Evolutionary conservation across 64 coral and sea anemone species (phyloP).

Genomic region (Porites lutea): DNA sequence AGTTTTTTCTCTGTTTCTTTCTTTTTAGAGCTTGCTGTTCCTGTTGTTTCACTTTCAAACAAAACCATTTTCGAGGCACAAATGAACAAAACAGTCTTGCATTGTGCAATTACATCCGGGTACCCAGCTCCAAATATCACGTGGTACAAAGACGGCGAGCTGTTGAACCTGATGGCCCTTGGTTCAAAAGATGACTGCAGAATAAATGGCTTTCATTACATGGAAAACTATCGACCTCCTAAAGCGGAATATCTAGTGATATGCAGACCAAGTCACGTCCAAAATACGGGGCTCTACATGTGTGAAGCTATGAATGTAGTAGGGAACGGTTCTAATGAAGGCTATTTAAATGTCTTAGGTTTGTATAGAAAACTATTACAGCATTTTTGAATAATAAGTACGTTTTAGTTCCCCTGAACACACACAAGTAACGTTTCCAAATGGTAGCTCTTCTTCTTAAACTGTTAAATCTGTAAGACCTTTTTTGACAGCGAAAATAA

Average conservation of each 20-base stretch:
- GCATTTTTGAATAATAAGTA: neutral
- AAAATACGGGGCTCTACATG: conserved; percentile 56
- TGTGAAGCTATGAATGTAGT: conserved; percentile 52
- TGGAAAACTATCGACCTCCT: neutral
- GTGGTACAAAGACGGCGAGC: conserved; percentile 62
- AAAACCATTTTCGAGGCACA: conserved; percentile 40
- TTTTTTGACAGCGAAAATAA: too few relatives aligned
- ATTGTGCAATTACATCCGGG: conserved; percentile 47
- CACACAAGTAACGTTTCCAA: too few relatives aligned
- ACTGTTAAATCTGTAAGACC: too few relatives aligned
- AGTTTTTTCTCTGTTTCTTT: neutral
- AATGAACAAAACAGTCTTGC: conserved; percentile 1
- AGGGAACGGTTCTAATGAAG: neutral
- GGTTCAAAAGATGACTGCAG: conserved; percentile 50
- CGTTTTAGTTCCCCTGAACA: neutral
- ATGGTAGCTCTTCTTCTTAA: too few relatives aligned
- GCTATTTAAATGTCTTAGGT: conserved; percentile 66
- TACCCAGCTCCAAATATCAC: conserved; percentile 70
- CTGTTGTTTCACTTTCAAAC: conserved; percentile 50
- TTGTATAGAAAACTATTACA: neutral
- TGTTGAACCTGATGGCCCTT: conserved; percentile 35
- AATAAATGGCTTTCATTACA: conserved; percentile 57
- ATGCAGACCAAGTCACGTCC: conserved; percentile 43
- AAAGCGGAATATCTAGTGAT: conserved; percentile 33
- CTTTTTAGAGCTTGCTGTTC: conserved; percentile 8